Conservation (phyloP, 2,888 invertebrate genomes). For the Anoplius nigerrimus region DNA sequence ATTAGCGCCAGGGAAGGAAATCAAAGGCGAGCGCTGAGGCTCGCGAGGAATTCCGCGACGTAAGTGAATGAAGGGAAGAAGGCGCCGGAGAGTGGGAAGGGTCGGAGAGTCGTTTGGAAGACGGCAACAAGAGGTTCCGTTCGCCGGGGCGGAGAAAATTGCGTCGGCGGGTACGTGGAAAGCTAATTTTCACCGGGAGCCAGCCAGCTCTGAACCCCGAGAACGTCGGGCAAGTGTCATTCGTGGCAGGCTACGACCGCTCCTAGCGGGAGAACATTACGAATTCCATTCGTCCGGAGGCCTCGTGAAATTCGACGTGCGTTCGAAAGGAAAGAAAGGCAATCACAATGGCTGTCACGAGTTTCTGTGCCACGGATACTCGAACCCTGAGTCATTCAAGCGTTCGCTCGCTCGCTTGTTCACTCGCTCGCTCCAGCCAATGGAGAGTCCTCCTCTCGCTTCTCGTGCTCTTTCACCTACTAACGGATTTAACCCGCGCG, state of each 20-base stretch:
- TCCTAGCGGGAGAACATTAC: constrained; percentile 16
- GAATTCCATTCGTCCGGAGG: constrained; percentile 21
- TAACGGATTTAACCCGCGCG: constrained; percentile 41
- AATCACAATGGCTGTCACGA: constrained; percentile 31
- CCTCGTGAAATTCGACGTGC: constrained; percentile 24
- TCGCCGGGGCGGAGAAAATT: too few relatives aligned
- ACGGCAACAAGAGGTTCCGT: too few relatives aligned
- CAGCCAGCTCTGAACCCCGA: too few relatives aligned
- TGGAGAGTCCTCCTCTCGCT: constrained; percentile 22
- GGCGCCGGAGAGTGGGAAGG: too few relatives aligned
- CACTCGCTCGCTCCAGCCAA: constrained; percentile 17
- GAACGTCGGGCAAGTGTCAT: too few relatives aligned
- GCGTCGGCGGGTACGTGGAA: too few relatives aligned
- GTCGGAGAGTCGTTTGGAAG: too few relatives aligned
- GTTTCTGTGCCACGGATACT: constrained; percentile 55
- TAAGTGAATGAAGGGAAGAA: too few relatives aligned
- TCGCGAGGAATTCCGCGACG: too few relatives aligned
- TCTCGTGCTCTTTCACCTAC: constrained; percentile 58
- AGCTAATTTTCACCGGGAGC: too few relatives aligned
- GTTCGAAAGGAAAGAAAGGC: constrained; percentile 25
- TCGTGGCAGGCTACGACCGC: neutral
- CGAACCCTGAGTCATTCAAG: constrained; percentile 49
- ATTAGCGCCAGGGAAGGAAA: too few relatives aligned
- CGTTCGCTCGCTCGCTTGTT: constrained; percentile 26
- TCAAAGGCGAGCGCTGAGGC: too few relatives aligned